Percentiles rank a stretch among this genome's conserved stretches.
Conservation (phyloP, 2,113 vertebrate genomes). For the Pelusios castaneus region DNA sequence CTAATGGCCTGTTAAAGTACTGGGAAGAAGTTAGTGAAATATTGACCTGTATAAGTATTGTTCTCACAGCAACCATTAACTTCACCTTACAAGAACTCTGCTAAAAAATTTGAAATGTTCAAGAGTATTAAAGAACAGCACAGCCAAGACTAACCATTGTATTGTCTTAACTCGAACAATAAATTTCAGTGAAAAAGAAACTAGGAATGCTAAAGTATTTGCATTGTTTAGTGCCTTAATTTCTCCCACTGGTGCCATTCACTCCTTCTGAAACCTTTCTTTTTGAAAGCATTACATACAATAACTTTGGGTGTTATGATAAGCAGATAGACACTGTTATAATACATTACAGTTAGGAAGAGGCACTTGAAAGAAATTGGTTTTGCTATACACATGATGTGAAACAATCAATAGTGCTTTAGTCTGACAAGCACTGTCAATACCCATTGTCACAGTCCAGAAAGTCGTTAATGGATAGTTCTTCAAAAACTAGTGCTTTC, state of each 20-base stretch:
- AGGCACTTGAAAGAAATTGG: slow-evolving; percentile 87
- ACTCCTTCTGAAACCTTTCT: slow-evolving; percentile 48
- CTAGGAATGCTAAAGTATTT: neutral
- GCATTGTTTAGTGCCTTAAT: slow-evolving; percentile 14
- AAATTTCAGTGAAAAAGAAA: neutral
- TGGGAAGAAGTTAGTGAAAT: neutral
- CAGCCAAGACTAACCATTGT: accelerated
- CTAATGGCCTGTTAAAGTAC: neutral
- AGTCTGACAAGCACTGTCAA: slow-evolving; percentile 86
- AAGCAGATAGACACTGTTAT: slow-evolving; percentile 78
- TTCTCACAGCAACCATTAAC: neutral
- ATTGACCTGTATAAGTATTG: accelerated
- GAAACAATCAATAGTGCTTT: slow-evolving; percentile 88
- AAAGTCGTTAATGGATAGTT: slow-evolving; percentile 86
- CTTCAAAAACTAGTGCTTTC: slow-evolving; percentile 80
- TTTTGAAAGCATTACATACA: slow-evolving; percentile 56
- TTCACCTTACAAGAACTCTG: neutral
- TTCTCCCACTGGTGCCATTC: neutral
- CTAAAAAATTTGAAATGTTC: accelerated
- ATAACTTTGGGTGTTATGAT: slow-evolving; percentile 75
- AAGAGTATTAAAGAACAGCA: accelerated
- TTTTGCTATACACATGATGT: slow-evolving; percentile 90
- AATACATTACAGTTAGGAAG: slow-evolving; percentile 86
- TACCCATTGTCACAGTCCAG: slow-evolving; percentile 86
- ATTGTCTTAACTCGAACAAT: neutral